Evolutionary conservation across 2,888 invertebrate genomes (phyloP), one percentile per base, ranked within the genome.

Genomic region (Platycnemis pennipes): DNA sequence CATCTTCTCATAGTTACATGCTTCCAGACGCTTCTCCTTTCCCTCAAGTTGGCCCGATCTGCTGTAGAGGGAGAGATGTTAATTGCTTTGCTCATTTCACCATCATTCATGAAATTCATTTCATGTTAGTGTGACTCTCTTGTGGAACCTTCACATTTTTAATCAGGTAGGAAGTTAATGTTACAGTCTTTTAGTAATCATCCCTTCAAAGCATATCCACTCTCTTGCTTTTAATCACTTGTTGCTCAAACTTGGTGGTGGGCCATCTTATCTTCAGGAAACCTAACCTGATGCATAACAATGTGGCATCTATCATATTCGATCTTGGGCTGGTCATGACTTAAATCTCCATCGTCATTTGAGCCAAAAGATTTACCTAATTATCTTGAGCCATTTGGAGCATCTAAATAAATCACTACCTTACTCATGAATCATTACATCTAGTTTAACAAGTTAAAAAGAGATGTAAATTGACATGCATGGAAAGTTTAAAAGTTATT

Each of bases 41-140:
- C 26, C 91, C 91, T 69, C 77, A 63, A 69, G 91, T 91, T 91
- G 91, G 91, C 77, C 77, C 37, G 77, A 77, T 91, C 91, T 91
- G 44, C 91, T 91, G 91, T 69, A 56, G n/a, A 91, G 91, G 63
- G 69, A 77, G 31, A 69, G 63, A 91, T 63, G 91, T 91, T 44
- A 13, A 69, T 69, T 63, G 44, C 91, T 63, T 91, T 91, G 91
- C 42, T 91, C 91, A 91, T 91, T 42, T 91, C 91, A 91, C 91
- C 91, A 91, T 91, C 91, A 91, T 91, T 91, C 91, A 91, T 91
- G 63, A 44, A 63, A 26, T 91, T 53, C 53, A 91, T 63, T 91
- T 91, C 91, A 91, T 63, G 63, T 63, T 69, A 44, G 56, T 91
- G 63, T 63, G 91, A 63, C 91, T 63, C 91, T 26, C 63, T 91